Evolutionary conservation across 2,113 vertebrate species (phyloP), one percentile per base, ranked within the genome.

Genomic region (Scomber scombrus): DNA sequence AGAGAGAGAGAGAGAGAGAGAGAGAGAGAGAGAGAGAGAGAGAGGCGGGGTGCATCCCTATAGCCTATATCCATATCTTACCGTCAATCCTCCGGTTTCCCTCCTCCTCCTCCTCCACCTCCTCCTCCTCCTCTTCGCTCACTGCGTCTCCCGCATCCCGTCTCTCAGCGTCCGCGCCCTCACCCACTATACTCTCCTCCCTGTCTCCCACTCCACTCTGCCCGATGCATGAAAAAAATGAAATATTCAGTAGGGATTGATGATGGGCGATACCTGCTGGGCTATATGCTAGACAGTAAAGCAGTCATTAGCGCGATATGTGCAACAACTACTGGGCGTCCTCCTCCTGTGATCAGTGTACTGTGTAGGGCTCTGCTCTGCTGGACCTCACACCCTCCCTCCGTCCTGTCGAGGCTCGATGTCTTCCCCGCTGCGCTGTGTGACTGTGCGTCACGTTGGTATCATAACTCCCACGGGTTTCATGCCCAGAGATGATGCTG

Each of bases 141-240:
- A 94, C 89, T 93, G 93, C 91, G 92, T 93, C 90, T 94, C 88
- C 88, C 91, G 82, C 91, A 92, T 92, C 80, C 78, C 84, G 86
- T 87, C 80, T 85, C 85, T 82, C 85, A 82, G 82, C 34, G 34
- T 40, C 34, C 34, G 34, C 88, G 80, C 87, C 90, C 87, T 91
- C 88, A 82, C 78, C 86, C 86, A 75, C 88, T 72, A 71, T 66
- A 63, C 82, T 89, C 79, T 80, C 71, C 76, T 74, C 64, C 71
- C 66, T 79, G 57, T 76, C 77, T 81, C 78, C 64, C 70, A 46
- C 82, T 74, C 58, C 66, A 49, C 81, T 77, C 61, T 31, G 71
- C 65, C 87, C 86, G 68, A 84, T 78, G 74, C 92, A 91, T 93
- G 71, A 73, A 93, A 63, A 72, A 13, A 72, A 66, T 23, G 3